Evolutionary conservation across 2,113 vertebrate genomes (phyloP).

Genomic region (Campylomormyrus numenius): DNA sequence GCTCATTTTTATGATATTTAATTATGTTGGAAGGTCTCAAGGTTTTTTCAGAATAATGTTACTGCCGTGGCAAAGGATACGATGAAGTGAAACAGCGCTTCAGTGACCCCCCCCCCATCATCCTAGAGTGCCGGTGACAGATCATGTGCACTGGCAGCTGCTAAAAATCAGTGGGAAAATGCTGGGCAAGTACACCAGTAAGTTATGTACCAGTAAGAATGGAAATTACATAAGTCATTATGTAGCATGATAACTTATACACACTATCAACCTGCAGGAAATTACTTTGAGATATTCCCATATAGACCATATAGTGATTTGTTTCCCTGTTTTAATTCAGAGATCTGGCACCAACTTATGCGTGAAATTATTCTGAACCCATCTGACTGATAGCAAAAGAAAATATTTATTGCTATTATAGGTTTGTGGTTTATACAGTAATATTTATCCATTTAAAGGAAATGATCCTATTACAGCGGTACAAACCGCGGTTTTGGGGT

Average conservation of each 20-base stretch:
- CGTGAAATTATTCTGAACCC: neutral
- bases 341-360: neutral
- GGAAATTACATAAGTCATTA: neutral
- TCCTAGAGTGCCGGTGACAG: neutral
- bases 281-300: neutral
- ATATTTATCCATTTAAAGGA: neutral
- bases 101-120: too few species aligned
- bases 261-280: neutral
- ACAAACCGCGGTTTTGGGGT: neutral
- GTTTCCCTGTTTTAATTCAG: neutral
- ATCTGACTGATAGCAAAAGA: neutral
- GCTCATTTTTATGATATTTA: neutral
- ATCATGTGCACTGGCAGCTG: neutral
- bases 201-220: too few species aligned
- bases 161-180: neutral
- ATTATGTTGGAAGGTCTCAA: neutral
- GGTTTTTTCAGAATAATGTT: neutral
- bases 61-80: neutral
- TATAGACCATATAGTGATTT: neutral
- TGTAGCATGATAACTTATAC: neutral
- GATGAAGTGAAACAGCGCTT: neutral
- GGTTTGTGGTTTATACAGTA: neutral
- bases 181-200: neutral
- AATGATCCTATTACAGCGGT: neutral
- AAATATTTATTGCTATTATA: neutral